phyloP scores from a whole-genome alignment of 2,797 vertebrate genomes.

The Rhabdomys pumilio region DNA sequence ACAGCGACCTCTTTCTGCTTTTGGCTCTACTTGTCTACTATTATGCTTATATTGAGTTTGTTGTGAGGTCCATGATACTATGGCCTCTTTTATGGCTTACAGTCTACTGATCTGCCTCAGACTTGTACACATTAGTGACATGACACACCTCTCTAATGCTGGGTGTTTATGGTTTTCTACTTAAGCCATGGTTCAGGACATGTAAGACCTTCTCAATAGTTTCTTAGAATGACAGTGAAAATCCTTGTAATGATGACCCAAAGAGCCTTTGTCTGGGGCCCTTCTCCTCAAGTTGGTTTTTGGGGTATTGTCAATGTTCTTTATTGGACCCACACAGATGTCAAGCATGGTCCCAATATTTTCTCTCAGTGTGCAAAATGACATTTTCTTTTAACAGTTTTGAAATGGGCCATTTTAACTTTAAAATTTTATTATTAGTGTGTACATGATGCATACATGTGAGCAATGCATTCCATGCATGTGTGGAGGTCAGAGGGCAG shows the following conservation, averaged over 20 bases:
- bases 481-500: neutral
- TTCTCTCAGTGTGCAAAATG: conserved; percentile 38
- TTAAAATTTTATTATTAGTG: no score
- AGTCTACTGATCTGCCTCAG: neutral
- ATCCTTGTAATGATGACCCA: neutral
- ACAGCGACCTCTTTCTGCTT: neutral
- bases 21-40: neutral
- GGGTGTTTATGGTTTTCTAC: neutral
- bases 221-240: neutral
- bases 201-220: neutral
- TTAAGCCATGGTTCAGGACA: neutral
- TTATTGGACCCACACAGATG: neutral
- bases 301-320: neutral
- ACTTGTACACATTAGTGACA: neutral
- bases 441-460: neutral
- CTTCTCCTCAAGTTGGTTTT: neutral
- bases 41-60: neutral
- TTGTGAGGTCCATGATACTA: accelerated
- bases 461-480: neutral
- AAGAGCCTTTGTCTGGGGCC: neutral
- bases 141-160: neutral
- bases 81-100: neutral
- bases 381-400: conserved; percentile 60
- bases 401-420: neutral
- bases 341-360: no score